Conservation (phyloP, 2,797 vertebrate species). For the Helicolenus hilgendorfi region DNA sequence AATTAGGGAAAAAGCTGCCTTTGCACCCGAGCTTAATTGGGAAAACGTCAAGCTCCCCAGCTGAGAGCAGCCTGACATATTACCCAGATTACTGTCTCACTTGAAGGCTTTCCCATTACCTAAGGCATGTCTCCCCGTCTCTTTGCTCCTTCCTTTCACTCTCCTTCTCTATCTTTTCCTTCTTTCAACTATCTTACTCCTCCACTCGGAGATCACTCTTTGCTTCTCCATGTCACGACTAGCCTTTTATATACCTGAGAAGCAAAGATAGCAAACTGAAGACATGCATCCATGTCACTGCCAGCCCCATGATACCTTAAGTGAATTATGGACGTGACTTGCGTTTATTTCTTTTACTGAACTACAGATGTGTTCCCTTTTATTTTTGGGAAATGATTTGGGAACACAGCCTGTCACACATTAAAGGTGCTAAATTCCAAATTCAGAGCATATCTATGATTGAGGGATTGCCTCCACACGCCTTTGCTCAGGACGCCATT, state of each 20-base stretch:
- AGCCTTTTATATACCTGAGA: slow-evolving; percentile 17
- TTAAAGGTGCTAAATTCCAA: background rate
- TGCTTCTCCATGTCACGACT: slow-evolving; percentile 5
- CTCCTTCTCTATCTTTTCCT: background rate
- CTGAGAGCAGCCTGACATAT: slow-evolving; percentile 78
- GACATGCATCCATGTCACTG: background rate
- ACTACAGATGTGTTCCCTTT: background rate
- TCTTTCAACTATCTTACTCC: slow-evolving; percentile 27
- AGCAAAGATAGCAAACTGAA: slow-evolving; percentile 9
- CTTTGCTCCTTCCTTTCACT: slow-evolving; percentile 10
- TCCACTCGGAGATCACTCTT: slow-evolving; percentile 6
- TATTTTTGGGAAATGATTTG: background rate
- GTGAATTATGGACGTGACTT: background rate
- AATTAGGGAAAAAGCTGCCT: slow-evolving; percentile 72
- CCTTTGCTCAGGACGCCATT: background rate
- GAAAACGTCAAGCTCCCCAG: slow-evolving; percentile 70
- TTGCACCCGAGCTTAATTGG: slow-evolving; percentile 75
- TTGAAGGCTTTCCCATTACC: slow-evolving; percentile 79
- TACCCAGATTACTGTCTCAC: slow-evolving; percentile 81
- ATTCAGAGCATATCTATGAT: background rate
- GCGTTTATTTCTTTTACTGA: background rate
- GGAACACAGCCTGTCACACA: background rate
- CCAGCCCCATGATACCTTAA: background rate
- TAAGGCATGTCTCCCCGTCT: slow-evolving; percentile 58
- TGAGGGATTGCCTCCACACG: background rate